Percentiles rank a stretch among this genome's conserved stretches.
These are phyloP conservation scores for Micrastur ruficollis DNA, from an alignment of 2,797 vertebrate species.

Conservation along the genomic window DNA sequence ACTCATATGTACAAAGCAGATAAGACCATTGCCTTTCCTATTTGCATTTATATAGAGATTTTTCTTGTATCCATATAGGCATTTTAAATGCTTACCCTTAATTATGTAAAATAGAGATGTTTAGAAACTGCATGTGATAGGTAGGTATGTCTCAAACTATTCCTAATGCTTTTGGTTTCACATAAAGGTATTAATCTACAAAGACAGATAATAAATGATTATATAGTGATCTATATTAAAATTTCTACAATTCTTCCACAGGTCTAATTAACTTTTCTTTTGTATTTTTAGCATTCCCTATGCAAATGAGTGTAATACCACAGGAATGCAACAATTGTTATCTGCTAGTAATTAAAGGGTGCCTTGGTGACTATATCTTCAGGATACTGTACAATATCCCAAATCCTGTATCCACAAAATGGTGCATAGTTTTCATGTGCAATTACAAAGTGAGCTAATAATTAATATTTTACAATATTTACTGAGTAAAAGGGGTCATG, in stretches of 20 bases:
- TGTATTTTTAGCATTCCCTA: not conserved
- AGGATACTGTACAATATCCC: not conserved
- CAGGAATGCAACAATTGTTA: not conserved
- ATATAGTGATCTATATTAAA: not conserved
- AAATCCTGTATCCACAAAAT: not conserved
- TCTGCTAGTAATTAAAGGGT: not conserved
- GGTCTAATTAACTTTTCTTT: not conserved
- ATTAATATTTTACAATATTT: slow-evolving; percentile 43
- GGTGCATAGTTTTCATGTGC: not conserved
- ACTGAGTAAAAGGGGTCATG: slow-evolving; percentile 41
- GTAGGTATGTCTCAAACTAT: not conserved
- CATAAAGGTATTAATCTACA: not conserved
- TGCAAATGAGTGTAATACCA: not conserved
- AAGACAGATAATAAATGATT: not conserved
- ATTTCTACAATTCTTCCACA: not conserved
- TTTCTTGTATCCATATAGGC: not conserved
- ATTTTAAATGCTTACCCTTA: not conserved
- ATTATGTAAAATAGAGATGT: not conserved
- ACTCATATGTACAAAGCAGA: not conserved
- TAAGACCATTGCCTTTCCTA: not conserved
- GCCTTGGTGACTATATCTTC: not conserved
- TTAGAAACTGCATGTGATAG: not conserved
- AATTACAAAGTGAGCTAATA: not conserved
- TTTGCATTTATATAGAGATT: not conserved
- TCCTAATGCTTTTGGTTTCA: not conserved